Evolutionary conservation across 1,140 invertebrate species (phyloP), one percentile per base, ranked within the genome.

Genomic region (Lepidurus couesii): DNA sequence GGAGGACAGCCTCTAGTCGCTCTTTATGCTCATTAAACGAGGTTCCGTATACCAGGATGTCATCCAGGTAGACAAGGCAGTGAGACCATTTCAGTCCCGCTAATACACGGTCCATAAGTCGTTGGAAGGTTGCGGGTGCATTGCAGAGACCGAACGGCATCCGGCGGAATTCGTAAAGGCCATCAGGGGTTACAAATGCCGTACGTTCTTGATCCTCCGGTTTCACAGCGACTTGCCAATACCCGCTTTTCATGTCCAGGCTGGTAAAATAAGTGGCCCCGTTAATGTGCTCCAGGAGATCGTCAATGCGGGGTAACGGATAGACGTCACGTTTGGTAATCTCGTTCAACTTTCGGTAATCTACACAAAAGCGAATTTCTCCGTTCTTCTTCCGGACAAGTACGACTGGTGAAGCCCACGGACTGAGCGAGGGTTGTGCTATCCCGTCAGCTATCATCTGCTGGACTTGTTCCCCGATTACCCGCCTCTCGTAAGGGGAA

Each of bases 221-320:
- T 0, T 80, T 81, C 24, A 82, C 75, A 9, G 73, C 76, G 42
- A 83, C 82, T 79, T 83, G 83, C 80, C 81, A 83, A 80, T 82
- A 84, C 8, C 83, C 82, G 26, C 26, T 34, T 34, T 34, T 34
- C 2, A 34, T 34, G 1, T 34, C 26, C 26, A 34, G 26, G 26
- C 26, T 34, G 26, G 1, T 34, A 34, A 34, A 34, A 34, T 34
- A 34, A 34, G 26, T 34, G 26, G 26, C 34, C 16, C 75, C 24
- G 42, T n/a, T 42, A 21, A 44, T n/a, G 75, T 43, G 75, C 45
- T 47, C 81, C n/a, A 89, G 81, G 16, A 82, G 78, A 75, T 47
- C 16, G 88, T 85, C 85, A 8, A 87, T 85, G 24, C 82, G 34
- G 34, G 34, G 34, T 47, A 89, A 81, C 1, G 87, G 86, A 82